phyloP scores from a whole-genome alignment of 2,797 vertebrate genomes.

The Sebastes aleutianus region DNA sequence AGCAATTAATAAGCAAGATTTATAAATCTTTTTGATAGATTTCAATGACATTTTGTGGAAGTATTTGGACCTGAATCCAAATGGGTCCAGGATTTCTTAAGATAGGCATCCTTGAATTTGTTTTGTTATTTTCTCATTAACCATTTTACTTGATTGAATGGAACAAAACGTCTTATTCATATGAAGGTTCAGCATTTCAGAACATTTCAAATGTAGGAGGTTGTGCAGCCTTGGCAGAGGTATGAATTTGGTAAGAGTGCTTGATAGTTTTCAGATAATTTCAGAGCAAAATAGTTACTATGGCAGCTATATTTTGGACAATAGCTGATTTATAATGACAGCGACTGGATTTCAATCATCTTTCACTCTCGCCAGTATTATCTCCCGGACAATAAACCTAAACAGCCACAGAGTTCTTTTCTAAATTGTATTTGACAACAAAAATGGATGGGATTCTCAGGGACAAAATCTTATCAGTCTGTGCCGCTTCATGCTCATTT shows the following conservation, averaged over 20 bases:
- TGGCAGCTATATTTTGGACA: background rate
- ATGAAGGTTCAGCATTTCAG: background rate
- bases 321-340: background rate
- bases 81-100: background rate
- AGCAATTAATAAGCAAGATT: background rate
- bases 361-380: background rate
- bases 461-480: constrained; percentile 31
- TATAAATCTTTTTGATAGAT: background rate
- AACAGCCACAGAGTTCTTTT: background rate
- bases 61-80: background rate
- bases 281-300: background rate
- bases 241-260: background rate
- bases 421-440: constrained; percentile 41
- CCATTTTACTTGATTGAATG: background rate
- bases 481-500: constrained; percentile 19
- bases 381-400: background rate
- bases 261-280: background rate
- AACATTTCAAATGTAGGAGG: background rate
- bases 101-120: background rate
- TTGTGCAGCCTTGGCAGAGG: background rate
- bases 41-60: background rate
- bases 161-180: background rate
- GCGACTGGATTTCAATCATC: background rate
- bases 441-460: constrained; percentile 19
- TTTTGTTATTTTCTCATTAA: background rate